Conservation (phyloP, 2,888 invertebrate genomes). For the Incurvaria masculella region DNA sequence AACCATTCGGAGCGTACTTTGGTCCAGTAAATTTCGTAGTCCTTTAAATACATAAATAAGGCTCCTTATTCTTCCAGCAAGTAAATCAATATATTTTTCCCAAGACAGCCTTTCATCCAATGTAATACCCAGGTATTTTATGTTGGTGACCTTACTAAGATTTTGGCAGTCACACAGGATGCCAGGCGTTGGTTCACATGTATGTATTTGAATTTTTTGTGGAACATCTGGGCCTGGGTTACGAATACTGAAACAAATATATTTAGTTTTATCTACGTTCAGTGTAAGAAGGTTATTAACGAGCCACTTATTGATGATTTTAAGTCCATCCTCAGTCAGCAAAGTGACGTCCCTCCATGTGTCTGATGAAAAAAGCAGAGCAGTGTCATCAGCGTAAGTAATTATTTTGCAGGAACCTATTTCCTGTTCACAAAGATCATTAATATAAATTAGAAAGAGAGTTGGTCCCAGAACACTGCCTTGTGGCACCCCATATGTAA, state of each 20-base stretch:
- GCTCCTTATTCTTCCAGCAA: neutral
- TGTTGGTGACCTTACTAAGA: neutral
- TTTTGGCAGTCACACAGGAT: neutral
- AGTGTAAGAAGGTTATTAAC: neutral
- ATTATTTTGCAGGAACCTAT: neutral
- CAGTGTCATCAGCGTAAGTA: slow-evolving; percentile 6
- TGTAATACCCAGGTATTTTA: slow-evolving; percentile 2
- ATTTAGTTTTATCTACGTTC: slow-evolving; percentile 3
- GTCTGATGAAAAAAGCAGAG: neutral
- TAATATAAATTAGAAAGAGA: too few relatives aligned
- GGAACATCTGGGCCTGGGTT: neutral
- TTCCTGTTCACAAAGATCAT: neutral
- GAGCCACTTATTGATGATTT: slow-evolving; percentile 1
- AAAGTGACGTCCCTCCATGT: neutral
- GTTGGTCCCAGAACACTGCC: too few relatives aligned
- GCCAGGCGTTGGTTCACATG: neutral
- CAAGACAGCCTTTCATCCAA: neutral
- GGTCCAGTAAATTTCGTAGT: neutral
- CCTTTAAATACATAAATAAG: slow-evolving; percentile 1
- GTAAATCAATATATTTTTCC: neutral
- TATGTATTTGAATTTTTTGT: neutral
- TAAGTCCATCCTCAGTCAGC: neutral
- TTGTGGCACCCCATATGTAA: too few relatives aligned
- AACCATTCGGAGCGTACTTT: neutral
- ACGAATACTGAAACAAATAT: slow-evolving; percentile 1